A percentile compares a stretch with the other conserved stretches of the same genome.
These are phyloP conservation scores for Plecturocebus donacophilus DNA, from an alignment of 2,113 vertebrate species.

Conservation along the genomic window DNA sequence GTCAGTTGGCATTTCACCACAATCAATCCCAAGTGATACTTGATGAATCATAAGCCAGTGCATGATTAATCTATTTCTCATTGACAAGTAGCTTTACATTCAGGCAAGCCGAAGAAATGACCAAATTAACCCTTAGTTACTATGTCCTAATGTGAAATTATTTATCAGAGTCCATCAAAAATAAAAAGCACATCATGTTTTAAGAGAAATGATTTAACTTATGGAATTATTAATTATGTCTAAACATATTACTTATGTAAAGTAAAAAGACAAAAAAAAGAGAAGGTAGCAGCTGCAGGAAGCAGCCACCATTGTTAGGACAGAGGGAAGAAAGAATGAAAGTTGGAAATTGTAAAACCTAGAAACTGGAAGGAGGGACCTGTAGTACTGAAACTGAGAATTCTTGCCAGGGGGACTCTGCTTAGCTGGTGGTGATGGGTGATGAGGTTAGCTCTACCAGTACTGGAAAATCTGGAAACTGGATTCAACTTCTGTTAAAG, in stretches of 20 bases:
- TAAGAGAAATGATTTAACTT: not conserved
- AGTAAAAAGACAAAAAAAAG: not conserved
- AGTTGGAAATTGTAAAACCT: not conserved
- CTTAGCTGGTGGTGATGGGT: not conserved
- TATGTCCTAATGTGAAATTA: not conserved
- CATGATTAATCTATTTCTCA: not conserved
- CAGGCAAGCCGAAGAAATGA: not conserved
- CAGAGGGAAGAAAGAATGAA: not conserved
- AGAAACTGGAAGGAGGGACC: not conserved
- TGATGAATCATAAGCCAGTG: not conserved
- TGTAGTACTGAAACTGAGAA: not conserved
- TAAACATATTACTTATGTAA: not conserved
- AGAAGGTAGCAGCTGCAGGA: not conserved
- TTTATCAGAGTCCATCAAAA: not conserved
- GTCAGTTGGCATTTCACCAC: not conserved
- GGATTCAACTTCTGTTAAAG: not conserved
- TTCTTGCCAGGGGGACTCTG: not conserved
- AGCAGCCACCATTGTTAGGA: not conserved
- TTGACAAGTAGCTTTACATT: not conserved
- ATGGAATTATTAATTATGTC: not conserved
- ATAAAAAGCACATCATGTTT: not conserved
- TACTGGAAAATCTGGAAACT: not conserved
- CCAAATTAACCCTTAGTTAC: not conserved
- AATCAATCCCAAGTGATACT: not conserved
- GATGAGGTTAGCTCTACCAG: not conserved